Evolutionary conservation across 2,113 vertebrate species (phyloP), one percentile per base, ranked within the genome.

Genomic region (Crotophaga sulcirostris): DNA sequence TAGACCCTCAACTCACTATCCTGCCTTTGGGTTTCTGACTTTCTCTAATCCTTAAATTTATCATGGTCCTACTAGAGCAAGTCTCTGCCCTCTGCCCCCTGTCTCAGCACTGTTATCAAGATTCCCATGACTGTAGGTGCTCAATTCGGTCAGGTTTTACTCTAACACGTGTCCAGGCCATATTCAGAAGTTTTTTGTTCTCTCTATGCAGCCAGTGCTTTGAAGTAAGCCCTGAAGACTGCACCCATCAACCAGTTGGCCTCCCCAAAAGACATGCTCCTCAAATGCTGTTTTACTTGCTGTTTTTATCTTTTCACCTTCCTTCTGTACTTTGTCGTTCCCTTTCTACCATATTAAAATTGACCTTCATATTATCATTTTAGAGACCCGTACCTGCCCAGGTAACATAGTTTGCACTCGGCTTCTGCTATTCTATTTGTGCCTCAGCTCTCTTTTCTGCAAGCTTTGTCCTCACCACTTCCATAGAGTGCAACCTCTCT

Each of bases 21-120:
- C 68, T 54, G 38, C 29, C 51, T 84, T 66, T 59, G 33, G 24
- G 42, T 62, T 90, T 80, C 76, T 67, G 63, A 26, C 21, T 74
- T 8, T 69, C 19, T 67, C 34, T 45, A 89, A 91, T 56, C 14
- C 31, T 60, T 81, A 73, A 16, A 64, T 83, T 45, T 81, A 26
- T 36, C 2, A 1, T 38, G 23, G 6, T 62, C n/a, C 24, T 74
- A 23, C n/a, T 67, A 20, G 14, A 63, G 13, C 1, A 5, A 81
- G 13, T 1, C 16, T 5, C 25, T 5, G 0, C 19, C 25, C 18
- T 29, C 20, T 38, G 15, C 7, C 1, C 1, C 7, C 4, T 6
- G 1, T 84, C 45, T 66, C 38, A 42, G 73, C 2, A 3, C 83
- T 66, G 14, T 56, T 69, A 66, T 4, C 55, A 84, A 64, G 45